Evolutionary conservation across 2,888 invertebrate species (phyloP).

Genomic region (Chalcosyrphus nemorum): DNA sequence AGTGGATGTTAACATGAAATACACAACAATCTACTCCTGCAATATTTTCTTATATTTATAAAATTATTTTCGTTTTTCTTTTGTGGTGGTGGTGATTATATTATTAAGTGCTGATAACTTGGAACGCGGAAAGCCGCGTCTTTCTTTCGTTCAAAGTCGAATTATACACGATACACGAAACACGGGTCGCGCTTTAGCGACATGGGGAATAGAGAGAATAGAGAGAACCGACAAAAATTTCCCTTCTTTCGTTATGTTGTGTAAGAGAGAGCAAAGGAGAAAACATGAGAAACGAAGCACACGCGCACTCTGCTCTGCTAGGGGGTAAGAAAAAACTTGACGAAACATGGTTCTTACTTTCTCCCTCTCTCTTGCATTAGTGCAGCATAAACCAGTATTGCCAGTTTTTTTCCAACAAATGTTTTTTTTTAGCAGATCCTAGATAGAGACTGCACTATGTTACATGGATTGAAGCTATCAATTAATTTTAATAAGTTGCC

Average conservation of each 20-base stretch:
- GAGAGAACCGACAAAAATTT: too few species aligned
- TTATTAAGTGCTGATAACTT: conserved; percentile 43
- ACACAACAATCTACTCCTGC: background rate
- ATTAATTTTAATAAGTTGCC: background rate
- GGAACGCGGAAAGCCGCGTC: conserved; percentile 59
- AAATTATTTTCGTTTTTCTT: conserved; percentile 31
- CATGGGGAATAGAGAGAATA: too few species aligned
- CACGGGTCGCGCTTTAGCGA: too few species aligned
- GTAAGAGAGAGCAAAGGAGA: conserved; percentile 5
- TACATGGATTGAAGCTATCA: background rate
- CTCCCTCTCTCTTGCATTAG: background rate
- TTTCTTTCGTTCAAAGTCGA: conserved; percentile 40
- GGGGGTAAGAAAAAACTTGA: conserved; percentile 55
- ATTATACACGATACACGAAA: too few species aligned
- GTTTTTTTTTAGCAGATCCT: background rate
- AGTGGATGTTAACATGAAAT: background rate
- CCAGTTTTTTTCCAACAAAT: conserved; percentile 32
- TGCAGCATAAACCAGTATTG: conserved; percentile 45
- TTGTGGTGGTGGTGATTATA: background rate
- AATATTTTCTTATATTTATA: conserved; percentile 16
- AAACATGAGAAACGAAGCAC: conserved; percentile 15
- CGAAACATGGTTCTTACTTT: conserved; percentile 11
- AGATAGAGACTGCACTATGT: background rate
- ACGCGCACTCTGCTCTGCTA: conserved; percentile 37
- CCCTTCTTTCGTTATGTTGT: conserved; percentile 56